A percentile compares a stretch with the other conserved stretches of the same genome.
Evolutionary conservation across 2,797 vertebrate species (phyloP).

Genomic region (Xenopus petersii): DNA sequence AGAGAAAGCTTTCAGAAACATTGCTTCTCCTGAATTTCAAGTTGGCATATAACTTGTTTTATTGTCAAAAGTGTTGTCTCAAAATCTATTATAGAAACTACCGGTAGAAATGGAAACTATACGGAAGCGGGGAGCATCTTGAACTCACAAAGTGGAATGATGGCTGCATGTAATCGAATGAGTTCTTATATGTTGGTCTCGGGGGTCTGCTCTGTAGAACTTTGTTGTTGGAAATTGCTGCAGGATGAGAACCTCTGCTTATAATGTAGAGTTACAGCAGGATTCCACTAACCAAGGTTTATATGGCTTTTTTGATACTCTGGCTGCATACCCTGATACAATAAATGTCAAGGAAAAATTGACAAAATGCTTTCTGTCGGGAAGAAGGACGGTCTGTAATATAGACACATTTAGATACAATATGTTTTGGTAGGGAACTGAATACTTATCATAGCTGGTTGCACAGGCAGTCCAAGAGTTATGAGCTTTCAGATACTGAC

Average conservation of each 20-base stretch:
- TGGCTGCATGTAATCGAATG: too few species aligned
- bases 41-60: too few species aligned
- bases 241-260: too few species aligned
- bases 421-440: neutral
- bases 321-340: conserved; percentile 1
- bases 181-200: neutral
- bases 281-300: conserved; percentile 18
- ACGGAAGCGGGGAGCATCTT: too few species aligned
- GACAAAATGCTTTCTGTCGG: neutral
- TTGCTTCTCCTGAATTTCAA: too few species aligned
- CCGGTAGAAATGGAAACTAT: too few species aligned
- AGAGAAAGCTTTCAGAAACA: too few species aligned
- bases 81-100: too few species aligned
- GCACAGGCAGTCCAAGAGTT: neutral
- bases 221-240: neutral
- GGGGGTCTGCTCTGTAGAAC: neutral
- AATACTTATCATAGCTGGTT: neutral
- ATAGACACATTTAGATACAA: neutral
- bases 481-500: conserved; percentile 9
- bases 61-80: too few species aligned
- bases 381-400: neutral
- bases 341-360: conserved; percentile 22
- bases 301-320: conserved; percentile 7
- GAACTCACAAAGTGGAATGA: too few species aligned
- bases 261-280: neutral